Conservation (phyloP, 1,140 invertebrate genomes). For the Eupeodes corollae region DNA sequence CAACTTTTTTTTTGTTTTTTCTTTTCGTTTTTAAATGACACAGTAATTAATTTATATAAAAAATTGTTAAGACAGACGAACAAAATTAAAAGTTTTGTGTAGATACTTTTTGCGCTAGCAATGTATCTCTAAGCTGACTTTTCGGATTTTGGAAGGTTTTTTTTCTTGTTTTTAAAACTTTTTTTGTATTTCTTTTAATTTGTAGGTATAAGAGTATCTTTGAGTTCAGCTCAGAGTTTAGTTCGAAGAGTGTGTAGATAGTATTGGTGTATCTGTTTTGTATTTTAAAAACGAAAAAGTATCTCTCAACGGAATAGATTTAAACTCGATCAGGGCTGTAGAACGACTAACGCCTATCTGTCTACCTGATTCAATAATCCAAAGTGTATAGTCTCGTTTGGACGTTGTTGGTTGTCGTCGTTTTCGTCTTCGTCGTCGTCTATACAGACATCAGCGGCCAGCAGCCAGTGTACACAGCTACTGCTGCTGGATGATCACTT, state of each 20-base stretch:
- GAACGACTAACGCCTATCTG: slow-evolving; percentile 38
- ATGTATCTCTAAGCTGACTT: too few relatives aligned
- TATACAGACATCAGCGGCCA: background rate
- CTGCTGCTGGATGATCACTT: too few relatives aligned
- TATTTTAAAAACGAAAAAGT: background rate
- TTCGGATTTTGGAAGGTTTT: background rate
- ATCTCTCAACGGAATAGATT: slow-evolving; percentile 20
- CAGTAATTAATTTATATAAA: too few relatives aligned
- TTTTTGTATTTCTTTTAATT: background rate
- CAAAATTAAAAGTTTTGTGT: too few relatives aligned
- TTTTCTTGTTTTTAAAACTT: slow-evolving; percentile 1
- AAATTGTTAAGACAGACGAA: too few relatives aligned
- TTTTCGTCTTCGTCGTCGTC: slow-evolving; percentile 3
- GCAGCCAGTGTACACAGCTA: too few relatives aligned
- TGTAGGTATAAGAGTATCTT: too few relatives aligned
- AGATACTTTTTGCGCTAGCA: too few relatives aligned
- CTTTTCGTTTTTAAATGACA: too few relatives aligned
- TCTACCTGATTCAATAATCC: slow-evolving; percentile 33
- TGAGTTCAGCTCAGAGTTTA: background rate
- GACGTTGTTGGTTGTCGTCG: slow-evolving; percentile 5
- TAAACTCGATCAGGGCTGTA: slow-evolving; percentile 37
- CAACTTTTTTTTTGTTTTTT: too few relatives aligned
- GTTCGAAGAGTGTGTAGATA: too few relatives aligned
- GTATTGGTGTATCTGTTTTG: slow-evolving; percentile 1
- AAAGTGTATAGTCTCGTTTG: background rate